Evolutionary conservation across 2,797 vertebrate genomes (phyloP), one percentile per base, ranked within the genome.

Genomic region (Notolabrus celidotus): DNA sequence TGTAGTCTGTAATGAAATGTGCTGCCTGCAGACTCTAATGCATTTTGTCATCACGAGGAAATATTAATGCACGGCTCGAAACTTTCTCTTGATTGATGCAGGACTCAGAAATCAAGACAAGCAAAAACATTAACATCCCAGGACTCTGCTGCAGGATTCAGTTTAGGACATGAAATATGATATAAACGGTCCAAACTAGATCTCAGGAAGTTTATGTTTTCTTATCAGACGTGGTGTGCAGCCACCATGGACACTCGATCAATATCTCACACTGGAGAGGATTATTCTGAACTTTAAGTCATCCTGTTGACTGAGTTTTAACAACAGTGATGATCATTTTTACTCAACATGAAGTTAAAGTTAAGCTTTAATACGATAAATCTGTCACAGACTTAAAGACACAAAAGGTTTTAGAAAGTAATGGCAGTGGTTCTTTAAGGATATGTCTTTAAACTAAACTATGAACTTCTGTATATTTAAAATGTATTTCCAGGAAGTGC

Each of bases 1-100:
- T 85, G 80, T 79, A 91, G 93, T 64, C 86, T 74, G 71, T 92
- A 94, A 94, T 94, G 90, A 94, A 95, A 93, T 85, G 93, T 80
- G 76, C 81, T 75, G 83, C 83, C 79, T 83, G 59, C 64, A 36
- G 66, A 86, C 84, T 81, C 80, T 92, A 92, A 93, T 94, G 92
- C 89, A 91, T 89, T 93, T 92, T 92, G 93, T 91, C 91, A 90
- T 90, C 82, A 80, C 86, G 89, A 85, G 88, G 78, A 89, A 84
- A 83, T 90, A 90, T 91, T 88, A 90, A 91, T 92, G 80, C 82
- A 84, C 79, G 46, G 86, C 88, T 85, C 78, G 79, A n/a, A 93
- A 93, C 84, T 91, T 92, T 84, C 52, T 46, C 45, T 71, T 91
- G 88, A 93, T 91, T 87, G 86, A 91, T 91, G 85, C 45, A 39